A percentile compares a stretch with the other conserved stretches of the same genome.
phyloP scores from a whole-genome alignment of 2,797 vertebrate genomes.

The Amblyraja radiata region DNA sequence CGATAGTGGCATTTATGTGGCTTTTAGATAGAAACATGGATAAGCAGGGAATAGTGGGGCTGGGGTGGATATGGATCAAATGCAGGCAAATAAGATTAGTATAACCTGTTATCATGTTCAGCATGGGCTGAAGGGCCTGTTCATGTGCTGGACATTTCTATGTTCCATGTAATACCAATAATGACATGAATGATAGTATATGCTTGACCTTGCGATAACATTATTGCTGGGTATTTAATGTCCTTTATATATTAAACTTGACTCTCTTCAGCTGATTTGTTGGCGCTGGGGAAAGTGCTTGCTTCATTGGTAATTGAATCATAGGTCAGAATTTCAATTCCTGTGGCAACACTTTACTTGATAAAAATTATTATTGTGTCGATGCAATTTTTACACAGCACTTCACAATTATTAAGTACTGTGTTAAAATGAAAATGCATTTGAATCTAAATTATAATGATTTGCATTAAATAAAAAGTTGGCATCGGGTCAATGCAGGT shows the following conservation, averaged over 20 bases:
- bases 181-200: not conserved
- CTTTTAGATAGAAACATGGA: too few relatives aligned
- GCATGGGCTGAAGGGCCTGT: too few relatives aligned
- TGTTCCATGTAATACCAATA: not conserved
- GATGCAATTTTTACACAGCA: conserved; percentile 98
- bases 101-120: too few relatives aligned
- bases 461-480: conserved; percentile 99
- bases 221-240: conserved; percentile 13
- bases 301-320: conserved; percentile 76
- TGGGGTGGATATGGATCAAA: too few relatives aligned
- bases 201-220: conserved; percentile 26
- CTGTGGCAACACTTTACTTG: conserved; percentile 99
- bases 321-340: conserved; percentile 98
- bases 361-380: conserved; percentile 98
- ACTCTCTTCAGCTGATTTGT: not conserved
- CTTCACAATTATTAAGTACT: conserved; percentile 99
- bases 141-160: too few relatives aligned
- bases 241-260: conserved; percentile 24
- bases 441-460: conserved; percentile 95
- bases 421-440: conserved; percentile 84
- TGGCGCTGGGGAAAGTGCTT: conserved; percentile 1
- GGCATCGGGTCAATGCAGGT: conserved; percentile 64
- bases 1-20: too few relatives aligned
- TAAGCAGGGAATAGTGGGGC: too few relatives aligned
- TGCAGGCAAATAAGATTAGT: too few relatives aligned